Base-by-base conservation (phyloP, 2,888 invertebrate genomes). In the Nasonovia ribisnigri region DNA sequence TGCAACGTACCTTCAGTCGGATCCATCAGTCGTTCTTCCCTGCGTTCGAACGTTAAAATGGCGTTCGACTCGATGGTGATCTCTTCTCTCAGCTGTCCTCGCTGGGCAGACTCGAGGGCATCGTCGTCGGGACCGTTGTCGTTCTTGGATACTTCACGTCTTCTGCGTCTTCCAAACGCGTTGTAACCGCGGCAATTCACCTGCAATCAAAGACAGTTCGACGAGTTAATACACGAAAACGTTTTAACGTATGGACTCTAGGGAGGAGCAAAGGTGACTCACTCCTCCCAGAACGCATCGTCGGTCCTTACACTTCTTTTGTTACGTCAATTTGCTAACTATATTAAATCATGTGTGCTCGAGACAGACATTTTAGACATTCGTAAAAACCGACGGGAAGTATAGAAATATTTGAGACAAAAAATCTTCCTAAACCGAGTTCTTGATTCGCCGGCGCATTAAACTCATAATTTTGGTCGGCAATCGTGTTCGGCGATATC, bases 1-100 rank as follows among this genome's bases (percentile, higher is more conserved):
- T 36, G 8, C 77, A 36, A 77, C 96, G 96, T 96, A 97, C 98
- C 97, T 96, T 98, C 97, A 95, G 97, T 97, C 95, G 98, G 97
- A 96, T 98, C 97, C 95, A 97, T 97, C 95, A 97, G 97, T 95
- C 97, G 97, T 95, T 98, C 97, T 96, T 98, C 98, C 95, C 98
- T 98, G 95, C 98, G 97, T 96, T 99, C 98, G 95, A 98, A 97
- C 95, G 99, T 98, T 95, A 98, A 96, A 95, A 99, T 99, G 95
- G 98, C 98, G 96, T 99, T 99, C 94, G 98, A 99, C 95, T 98
- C 97, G 94, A 99, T 98, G 88, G 98, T 98, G 95, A 99, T 98
- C 96, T 99, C 99, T 96, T 99, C 98, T 95, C 98, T 97, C 95
- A 98, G 96, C 96, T 98, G 98, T 95, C 98, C 98, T 95, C 97